Evolutionary conservation across 2,888 invertebrate species (phyloP).

Genomic region (Barypeithes pellucidus): DNA sequence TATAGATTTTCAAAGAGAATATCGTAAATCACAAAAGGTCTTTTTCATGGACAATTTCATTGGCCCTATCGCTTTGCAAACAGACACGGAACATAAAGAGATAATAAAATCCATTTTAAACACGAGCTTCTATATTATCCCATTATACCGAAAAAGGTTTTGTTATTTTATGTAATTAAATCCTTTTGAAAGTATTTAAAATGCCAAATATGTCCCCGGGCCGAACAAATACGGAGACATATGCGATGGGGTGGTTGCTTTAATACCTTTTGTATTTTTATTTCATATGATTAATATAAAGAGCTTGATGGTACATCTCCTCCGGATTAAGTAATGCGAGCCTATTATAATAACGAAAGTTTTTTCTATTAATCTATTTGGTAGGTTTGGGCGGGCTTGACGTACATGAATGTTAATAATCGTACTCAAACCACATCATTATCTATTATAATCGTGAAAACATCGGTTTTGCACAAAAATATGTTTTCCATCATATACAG

Average conservation of each 20-base stretch:
- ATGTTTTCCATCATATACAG: too few species aligned
- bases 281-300: conserved; percentile 7
- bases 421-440: too few species aligned
- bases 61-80: too few species aligned
- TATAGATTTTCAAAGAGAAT: too few species aligned
- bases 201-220: conserved; percentile 25
- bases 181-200: conserved; percentile 31
- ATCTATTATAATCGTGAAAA: too few species aligned
- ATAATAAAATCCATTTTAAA: conserved; percentile 7
- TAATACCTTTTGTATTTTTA: conserved; percentile 6
- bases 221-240: not conserved
- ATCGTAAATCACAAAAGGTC: too few species aligned
- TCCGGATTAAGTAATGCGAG: not conserved
- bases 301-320: not conserved
- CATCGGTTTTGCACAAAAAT: too few species aligned
- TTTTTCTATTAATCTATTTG: conserved; percentile 1
- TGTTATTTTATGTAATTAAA: conserved; percentile 11
- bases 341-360: not conserved
- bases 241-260: conserved; percentile 2
- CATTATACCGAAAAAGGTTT: conserved; percentile 14
- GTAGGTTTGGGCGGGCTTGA: too few species aligned
- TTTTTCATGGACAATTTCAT: too few species aligned
- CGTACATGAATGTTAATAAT: too few species aligned
- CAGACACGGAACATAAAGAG: not conserved
- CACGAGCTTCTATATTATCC: conserved; percentile 1